Percentiles rank a stretch among this genome's conserved stretches.
phyloP scores from a whole-genome alignment of 2,113 vertebrate species.

The Rhinogobius similis region DNA sequence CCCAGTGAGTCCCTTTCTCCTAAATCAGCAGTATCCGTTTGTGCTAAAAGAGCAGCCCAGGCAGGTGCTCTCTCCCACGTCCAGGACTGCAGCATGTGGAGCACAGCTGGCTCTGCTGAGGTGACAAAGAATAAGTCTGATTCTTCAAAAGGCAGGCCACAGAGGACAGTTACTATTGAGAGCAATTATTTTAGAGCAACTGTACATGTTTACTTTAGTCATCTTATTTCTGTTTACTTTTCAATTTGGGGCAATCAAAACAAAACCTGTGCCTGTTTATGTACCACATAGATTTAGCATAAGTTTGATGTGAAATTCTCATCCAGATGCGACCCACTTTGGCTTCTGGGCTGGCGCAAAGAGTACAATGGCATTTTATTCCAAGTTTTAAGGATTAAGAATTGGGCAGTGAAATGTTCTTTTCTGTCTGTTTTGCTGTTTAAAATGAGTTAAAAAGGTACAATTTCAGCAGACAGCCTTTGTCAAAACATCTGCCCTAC shows the following conservation, averaged over 20 bases:
- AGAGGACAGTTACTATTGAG: conserved; percentile 10
- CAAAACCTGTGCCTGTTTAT: not conserved
- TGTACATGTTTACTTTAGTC: not conserved
- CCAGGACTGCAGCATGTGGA: not conserved
- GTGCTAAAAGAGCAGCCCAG: conserved; percentile 18
- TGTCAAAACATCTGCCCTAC: no score
- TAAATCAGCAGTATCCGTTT: conserved; percentile 30
- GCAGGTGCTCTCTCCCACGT: conserved; percentile 18
- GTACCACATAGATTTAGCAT: not conserved
- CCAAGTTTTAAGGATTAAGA: no score
- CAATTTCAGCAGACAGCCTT: no score
- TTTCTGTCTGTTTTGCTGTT: no score
- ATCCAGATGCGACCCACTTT: not conserved
- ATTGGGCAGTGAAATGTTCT: no score
- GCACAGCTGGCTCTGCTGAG: conserved; percentile 43
- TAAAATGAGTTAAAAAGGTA: no score
- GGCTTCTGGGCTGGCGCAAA: no score
- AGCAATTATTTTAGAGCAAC: not conserved
- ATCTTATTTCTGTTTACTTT: not conserved
- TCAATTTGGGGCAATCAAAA: not conserved
- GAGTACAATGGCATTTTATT: no score
- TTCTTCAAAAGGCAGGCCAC: conserved; percentile 18
- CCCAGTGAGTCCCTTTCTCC: conserved; percentile 9
- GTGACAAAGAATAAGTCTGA: conserved; percentile 14
- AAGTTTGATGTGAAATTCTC: not conserved